Conservation (phyloP, 1,140 invertebrate genomes). For the Drosophila lacertosa region DNA sequence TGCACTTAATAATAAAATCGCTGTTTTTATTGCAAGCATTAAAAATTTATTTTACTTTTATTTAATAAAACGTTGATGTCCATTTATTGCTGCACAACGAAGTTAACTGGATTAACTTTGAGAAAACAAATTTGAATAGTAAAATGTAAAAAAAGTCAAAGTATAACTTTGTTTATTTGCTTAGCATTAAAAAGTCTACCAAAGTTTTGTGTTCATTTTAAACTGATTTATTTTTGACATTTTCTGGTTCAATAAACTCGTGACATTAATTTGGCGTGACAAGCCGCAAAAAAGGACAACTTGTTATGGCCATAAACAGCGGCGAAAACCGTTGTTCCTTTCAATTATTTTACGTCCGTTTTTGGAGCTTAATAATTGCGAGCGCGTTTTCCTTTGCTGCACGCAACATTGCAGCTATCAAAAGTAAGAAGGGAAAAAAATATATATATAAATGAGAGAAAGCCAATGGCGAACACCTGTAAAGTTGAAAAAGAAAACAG, state of each 20-base stretch:
- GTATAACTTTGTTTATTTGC: too few relatives aligned
- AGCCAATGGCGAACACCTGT: slow-evolving; percentile 19
- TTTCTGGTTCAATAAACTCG: slow-evolving; percentile 20
- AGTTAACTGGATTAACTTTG: not conserved
- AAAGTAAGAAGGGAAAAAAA: slow-evolving; percentile 3
- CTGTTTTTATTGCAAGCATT: not conserved
- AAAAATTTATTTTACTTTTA: not conserved
- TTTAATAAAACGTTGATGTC: not conserved
- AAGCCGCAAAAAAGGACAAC: slow-evolving; percentile 4
- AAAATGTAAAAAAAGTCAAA: not conserved
- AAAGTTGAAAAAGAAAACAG: slow-evolving; percentile 12
- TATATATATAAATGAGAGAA: slow-evolving; percentile 1
- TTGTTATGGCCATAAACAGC: not conserved
- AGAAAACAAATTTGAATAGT: not conserved
- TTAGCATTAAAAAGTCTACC: too few relatives aligned
- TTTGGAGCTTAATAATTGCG: slow-evolving; percentile 22
- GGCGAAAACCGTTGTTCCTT: slow-evolving; percentile 13
- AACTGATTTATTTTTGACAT: not conserved
- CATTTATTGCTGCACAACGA: not conserved
- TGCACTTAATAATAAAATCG: not conserved
- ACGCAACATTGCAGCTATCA: not conserved
- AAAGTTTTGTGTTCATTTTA: not conserved
- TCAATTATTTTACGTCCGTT: slow-evolving; percentile 17
- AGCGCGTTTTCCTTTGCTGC: not conserved
- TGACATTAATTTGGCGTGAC: not conserved